Evolutionary conservation across 2,113 vertebrate species (phyloP).

Genomic region (Hemiprocne comata): DNA sequence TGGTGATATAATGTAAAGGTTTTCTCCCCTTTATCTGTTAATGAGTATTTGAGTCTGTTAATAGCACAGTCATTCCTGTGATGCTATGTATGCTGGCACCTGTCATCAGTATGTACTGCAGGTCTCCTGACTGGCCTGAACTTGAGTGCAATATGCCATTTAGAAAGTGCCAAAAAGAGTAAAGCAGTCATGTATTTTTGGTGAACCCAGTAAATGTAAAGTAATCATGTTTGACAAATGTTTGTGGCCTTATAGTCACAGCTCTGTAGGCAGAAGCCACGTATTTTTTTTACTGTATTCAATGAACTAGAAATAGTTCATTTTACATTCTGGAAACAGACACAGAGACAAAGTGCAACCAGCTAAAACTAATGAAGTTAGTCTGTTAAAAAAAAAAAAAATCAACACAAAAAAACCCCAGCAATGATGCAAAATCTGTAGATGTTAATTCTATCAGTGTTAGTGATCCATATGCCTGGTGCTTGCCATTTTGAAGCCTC

Average conservation of each 20-base stretch:
- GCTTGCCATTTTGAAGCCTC: background rate
- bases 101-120: background rate
- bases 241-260: background rate
- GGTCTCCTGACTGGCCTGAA: background rate
- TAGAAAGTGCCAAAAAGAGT: slow-evolving; percentile 19
- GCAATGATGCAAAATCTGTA: background rate
- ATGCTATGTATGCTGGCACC: background rate
- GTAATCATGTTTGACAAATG: slow-evolving; percentile 33
- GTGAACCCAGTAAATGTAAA: slow-evolving; percentile 3
- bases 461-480: background rate
- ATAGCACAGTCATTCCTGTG: background rate
- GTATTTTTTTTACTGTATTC: background rate
- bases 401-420: no score
- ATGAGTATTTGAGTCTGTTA: background rate
- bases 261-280: background rate
- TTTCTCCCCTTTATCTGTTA: background rate
- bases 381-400: background rate
- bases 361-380: background rate
- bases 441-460: background rate
- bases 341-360: background rate
- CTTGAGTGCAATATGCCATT: background rate
- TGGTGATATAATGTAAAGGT: background rate
- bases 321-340: background rate
- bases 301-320: background rate
- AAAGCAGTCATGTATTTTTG: slow-evolving; percentile 14